phyloP scores from a whole-genome alignment of 2,113 vertebrate species.

The Talpa occidentalis region DNA sequence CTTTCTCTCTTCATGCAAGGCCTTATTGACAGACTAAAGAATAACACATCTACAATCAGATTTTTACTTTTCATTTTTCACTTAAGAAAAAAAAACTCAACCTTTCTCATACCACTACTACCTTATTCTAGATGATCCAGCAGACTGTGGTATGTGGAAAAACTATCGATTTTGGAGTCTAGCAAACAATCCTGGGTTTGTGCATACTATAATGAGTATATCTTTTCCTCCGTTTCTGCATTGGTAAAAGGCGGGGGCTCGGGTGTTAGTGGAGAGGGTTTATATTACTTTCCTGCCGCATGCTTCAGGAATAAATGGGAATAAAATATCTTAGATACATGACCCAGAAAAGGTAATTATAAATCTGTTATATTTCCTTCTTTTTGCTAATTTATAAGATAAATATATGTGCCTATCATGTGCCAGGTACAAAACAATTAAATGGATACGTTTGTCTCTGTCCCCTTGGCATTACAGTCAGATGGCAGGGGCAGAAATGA shows the following conservation, averaged over 20 bases:
- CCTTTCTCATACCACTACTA: not conserved
- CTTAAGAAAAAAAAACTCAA: not conserved
- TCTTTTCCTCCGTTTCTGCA: not conserved
- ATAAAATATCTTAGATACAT: not conserved
- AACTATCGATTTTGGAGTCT: not conserved
- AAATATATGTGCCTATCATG: not conserved
- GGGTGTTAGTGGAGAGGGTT: not conserved
- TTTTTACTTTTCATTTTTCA: not conserved
- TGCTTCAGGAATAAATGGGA: not conserved
- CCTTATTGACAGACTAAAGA: not conserved
- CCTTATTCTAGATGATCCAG: not conserved
- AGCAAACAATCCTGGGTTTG: not conserved
- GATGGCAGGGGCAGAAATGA: not conserved
- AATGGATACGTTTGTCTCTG: not conserved
- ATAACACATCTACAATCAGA: not conserved
- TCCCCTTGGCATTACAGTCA: no score
- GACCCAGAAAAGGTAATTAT: not conserved
- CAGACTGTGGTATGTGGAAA: no score
- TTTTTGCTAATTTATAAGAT: not conserved
- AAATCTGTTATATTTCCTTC: not conserved
- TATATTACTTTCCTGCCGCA: not conserved
- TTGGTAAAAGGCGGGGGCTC: not conserved
- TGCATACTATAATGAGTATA: not conserved
- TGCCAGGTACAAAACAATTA: not conserved
- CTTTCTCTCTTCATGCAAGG: not conserved